Evolutionary conservation across 2,797 vertebrate genomes (phyloP), one percentile per base, ranked within the genome.

Genomic region (Craterocephalus amniculus): DNA sequence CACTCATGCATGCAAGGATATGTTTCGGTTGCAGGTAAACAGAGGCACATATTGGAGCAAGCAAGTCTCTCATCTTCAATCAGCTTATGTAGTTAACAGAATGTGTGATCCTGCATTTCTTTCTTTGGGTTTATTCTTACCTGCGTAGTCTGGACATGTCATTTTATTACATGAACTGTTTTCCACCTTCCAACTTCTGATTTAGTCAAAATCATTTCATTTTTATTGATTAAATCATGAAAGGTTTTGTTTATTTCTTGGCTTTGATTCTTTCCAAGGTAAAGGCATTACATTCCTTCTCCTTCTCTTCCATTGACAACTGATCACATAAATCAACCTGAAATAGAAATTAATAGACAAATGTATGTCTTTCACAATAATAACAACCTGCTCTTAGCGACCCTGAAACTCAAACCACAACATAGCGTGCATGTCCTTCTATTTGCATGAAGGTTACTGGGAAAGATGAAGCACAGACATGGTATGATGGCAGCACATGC

Each of bases 381-480:
- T 9, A 68, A 36, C 57, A 38, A 49, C 67, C 54, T 36, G 29
- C 49, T 29, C 48, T 0, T 49, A 36, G n/a, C 79, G 75, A 89
- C 85, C 82, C 70, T 83, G 78, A 80, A 70, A 66, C 64, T 72
- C 60, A 18, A 18, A 67, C 27, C 59, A 52, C 29, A 38, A 45
- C 70, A 16, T 35, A 7, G 51, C 24, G 67, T 22, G 70, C 71
- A 18, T 35, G 59, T 77, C 79, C 77, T 70, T 78, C 59, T 71
- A 51, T 70, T 58, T 66, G 83, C 80, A 62, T 24, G 81, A 91
- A 91, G 85, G 88, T 89, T 89, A 79, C 6, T 0, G 68, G 27
- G 58, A 77, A 65, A 85, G 81, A 88, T 79, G 78, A 78, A 63
- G 74, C 31, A 26, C 67, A 70, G 74, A 63, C 79, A 54, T 57